These are phyloP conservation scores for Acheta domesticus DNA, from an alignment of 2,888 invertebrate genomes.

Conservation along the genomic window DNA sequence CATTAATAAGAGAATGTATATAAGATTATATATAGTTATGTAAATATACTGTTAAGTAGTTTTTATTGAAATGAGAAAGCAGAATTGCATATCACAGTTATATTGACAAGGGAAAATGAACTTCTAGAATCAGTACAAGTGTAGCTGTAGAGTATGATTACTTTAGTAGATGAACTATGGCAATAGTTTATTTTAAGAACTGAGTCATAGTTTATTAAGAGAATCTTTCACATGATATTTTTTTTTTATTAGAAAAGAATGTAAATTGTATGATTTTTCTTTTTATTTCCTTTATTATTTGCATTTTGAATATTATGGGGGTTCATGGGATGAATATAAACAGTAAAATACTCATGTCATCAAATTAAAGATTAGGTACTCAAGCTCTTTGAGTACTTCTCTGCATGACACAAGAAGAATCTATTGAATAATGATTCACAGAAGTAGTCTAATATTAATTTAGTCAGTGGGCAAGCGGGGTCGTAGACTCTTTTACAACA, in stretches of 20 bases:
- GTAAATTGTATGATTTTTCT: background rate
- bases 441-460: too few relatives aligned
- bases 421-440: too few relatives aligned
- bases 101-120: slow-evolving; percentile 5
- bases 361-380: too few relatives aligned
- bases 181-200: background rate
- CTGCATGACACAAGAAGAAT: too few relatives aligned
- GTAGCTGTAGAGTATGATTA: background rate
- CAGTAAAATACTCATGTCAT: too few relatives aligned
- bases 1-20: slow-evolving; percentile 34
- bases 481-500: background rate
- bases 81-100: slow-evolving; percentile 35
- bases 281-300: background rate
- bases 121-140: slow-evolving; percentile 19
- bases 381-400: too few relatives aligned
- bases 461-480: background rate
- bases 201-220: background rate
- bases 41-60: slow-evolving; percentile 41
- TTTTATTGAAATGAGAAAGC: slow-evolving; percentile 35
- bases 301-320: background rate
- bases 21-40: slow-evolving; percentile 36
- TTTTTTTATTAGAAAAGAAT: background rate
- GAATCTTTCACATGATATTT: background rate
- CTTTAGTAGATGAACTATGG: background rate
- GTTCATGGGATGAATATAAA: background rate